Evolutionary conservation across 2,888 invertebrate genomes (phyloP).

Genomic region (Andrena bucephala): DNA sequence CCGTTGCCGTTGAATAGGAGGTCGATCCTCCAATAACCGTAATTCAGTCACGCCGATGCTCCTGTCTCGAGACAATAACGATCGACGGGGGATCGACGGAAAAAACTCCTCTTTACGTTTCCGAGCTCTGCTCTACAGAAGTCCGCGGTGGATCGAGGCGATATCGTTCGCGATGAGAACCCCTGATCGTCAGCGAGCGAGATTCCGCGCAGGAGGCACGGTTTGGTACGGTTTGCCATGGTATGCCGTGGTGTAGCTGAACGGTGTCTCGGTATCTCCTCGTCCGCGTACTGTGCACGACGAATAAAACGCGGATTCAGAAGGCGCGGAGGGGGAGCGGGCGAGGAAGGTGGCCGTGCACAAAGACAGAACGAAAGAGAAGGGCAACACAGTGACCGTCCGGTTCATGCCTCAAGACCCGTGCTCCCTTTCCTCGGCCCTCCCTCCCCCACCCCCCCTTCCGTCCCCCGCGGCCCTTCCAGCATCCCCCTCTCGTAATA

Average conservation of each 20-base stretch:
- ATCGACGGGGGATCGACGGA: not conserved
- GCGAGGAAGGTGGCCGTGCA: conserved; percentile 19
- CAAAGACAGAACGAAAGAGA: conserved; percentile 54
- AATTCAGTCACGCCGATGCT: not conserved
- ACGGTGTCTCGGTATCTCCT: conserved; percentile 59
- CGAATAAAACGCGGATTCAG: conserved; percentile 59
- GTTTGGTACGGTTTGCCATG: conserved; percentile 58
- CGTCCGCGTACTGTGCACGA: conserved; percentile 52
- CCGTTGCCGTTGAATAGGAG: not conserved
- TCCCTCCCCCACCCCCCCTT: not conserved
- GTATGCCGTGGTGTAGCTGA: conserved; percentile 61
- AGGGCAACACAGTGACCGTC: conserved; percentile 49
- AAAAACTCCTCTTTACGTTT: not conserved
- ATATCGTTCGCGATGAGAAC: conserved; percentile 67
- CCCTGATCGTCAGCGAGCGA: conserved; percentile 74
- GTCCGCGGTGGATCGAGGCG: not conserved
- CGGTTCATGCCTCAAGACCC: conserved; percentile 57
- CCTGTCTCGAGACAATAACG: not conserved
- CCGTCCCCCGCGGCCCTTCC: not conserved
- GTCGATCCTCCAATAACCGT: not conserved
- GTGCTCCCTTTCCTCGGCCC: conserved; percentile 23
- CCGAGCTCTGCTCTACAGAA: too few species aligned
- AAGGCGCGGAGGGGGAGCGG: not conserved
- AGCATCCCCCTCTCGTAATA: conserved; percentile 65
- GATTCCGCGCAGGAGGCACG: conserved; percentile 75